Evolutionary conservation across 1,140 invertebrate species (phyloP).

Genomic region (Bombus waltoni): DNA sequence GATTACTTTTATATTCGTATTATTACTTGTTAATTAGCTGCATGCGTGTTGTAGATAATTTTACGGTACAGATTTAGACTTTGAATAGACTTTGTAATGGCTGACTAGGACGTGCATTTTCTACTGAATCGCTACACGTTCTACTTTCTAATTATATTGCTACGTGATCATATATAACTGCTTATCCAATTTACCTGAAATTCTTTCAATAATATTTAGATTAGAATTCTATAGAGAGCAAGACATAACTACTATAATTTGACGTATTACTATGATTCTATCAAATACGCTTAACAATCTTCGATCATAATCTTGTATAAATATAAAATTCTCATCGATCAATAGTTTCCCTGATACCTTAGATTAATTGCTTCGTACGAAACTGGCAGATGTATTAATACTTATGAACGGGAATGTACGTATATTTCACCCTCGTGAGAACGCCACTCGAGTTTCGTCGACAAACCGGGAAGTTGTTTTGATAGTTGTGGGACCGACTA

Average conservation of each 20-base stretch:
- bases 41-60: background rate
- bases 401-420: background rate
- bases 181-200: background rate
- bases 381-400: background rate
- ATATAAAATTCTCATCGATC: too few species aligned
- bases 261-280: background rate
- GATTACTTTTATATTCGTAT: background rate
- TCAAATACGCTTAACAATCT: too few species aligned
- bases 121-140: background rate
- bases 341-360: too few species aligned
- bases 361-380: background rate
- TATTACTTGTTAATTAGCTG: background rate
- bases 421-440: conserved; percentile 10
- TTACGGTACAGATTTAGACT: background rate
- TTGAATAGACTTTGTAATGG: background rate
- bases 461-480: background rate
- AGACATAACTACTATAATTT: background rate
- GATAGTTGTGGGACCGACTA: conserved; percentile 17
- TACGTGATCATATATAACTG: too few species aligned
- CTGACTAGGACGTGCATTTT: background rate
- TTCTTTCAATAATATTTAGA: background rate
- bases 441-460: background rate
- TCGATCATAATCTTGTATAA: too few species aligned
- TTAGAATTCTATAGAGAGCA: background rate
- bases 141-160: background rate